Conservation (phyloP, 2,113 vertebrate species). For the Boleophthalmus pectinirostris region DNA sequence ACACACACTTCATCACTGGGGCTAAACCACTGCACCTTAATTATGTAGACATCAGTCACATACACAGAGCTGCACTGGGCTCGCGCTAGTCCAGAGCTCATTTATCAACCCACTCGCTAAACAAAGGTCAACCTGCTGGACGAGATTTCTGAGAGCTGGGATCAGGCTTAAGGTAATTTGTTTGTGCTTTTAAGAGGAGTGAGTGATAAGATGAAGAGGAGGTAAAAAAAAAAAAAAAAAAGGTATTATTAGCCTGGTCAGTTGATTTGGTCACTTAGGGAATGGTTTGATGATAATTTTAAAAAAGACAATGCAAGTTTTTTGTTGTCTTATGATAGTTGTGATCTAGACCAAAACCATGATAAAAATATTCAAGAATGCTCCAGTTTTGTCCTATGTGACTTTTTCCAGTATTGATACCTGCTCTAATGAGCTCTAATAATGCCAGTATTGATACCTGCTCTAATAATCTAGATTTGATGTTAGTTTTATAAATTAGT, state of each 20-base stretch:
- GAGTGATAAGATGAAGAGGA: background rate
- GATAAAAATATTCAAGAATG: no score
- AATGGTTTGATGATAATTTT: no score
- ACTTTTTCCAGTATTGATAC: background rate
- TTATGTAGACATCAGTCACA: conserved; percentile 81
- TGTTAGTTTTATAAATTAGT: no score
- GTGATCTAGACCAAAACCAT: no score
- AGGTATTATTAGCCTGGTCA: no score
- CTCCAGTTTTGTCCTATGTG: background rate
- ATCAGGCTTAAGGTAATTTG: conserved; percentile 25
- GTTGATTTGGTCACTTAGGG: no score
- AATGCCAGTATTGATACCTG: no score
- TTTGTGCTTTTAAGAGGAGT: conserved; percentile 57
- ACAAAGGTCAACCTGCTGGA: conserved; percentile 71
- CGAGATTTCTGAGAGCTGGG: conserved; percentile 58
- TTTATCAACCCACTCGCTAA: conserved; percentile 71
- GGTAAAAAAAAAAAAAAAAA: background rate
- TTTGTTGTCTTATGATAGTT: no score
- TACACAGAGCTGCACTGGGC: conserved; percentile 56
- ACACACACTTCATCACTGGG: conserved; percentile 75
- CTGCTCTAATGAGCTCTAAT: no score
- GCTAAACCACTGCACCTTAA: conserved; percentile 73
- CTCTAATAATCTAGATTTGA: no score
- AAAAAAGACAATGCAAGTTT: no score
- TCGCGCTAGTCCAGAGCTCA: conserved; percentile 61